These are phyloP conservation scores for Eunapius fragilis DNA, from an alignment of 37 sponge, comb jelly and placozoan genomes.

Conservation along the genomic window DNA sequence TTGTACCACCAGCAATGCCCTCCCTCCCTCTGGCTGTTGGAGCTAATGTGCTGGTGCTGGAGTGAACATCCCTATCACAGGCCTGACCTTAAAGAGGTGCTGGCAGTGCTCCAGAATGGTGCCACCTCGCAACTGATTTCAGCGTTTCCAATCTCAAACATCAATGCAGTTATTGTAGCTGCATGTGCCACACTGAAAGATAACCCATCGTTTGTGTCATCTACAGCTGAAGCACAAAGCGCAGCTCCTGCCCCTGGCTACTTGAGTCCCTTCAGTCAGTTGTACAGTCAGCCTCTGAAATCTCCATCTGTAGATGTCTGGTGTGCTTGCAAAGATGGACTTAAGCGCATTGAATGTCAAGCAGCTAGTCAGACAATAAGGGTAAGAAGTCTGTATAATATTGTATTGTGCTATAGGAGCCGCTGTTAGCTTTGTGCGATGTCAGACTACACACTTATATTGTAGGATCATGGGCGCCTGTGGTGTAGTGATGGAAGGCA, in stretches of 20 bases:
- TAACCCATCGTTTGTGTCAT: neutral
- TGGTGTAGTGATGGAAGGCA: no score
- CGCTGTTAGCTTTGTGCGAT: no score
- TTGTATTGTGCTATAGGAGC: neutral
- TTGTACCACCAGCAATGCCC: constrained; percentile 38
- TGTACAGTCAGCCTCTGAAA: neutral
- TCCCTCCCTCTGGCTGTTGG: constrained; percentile 49
- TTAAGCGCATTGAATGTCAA: neutral
- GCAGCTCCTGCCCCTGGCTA: neutral
- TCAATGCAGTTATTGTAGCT: constrained; percentile 18
- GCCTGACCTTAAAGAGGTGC: constrained; percentile 57
- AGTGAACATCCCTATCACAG: constrained; percentile 69
- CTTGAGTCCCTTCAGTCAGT: neutral
- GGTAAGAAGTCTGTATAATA: neutral
- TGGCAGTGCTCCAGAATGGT: constrained; percentile 10
- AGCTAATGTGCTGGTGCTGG: constrained; percentile 94
- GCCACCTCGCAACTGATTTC: constrained; percentile 38
- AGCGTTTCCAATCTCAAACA: constrained; percentile 1
- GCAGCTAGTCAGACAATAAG: neutral
- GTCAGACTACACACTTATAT: no score
- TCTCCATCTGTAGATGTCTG: neutral
- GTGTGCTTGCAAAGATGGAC: neutral
- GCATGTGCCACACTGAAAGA: neutral
- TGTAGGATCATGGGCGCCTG: no score
- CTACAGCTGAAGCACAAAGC: no score